Percentiles rank a stretch among this genome's conserved stretches.
These are phyloP conservation scores for Onychostruthus taczanowskii DNA, from an alignment of 2,113 vertebrate species.

Conservation along the genomic window DNA sequence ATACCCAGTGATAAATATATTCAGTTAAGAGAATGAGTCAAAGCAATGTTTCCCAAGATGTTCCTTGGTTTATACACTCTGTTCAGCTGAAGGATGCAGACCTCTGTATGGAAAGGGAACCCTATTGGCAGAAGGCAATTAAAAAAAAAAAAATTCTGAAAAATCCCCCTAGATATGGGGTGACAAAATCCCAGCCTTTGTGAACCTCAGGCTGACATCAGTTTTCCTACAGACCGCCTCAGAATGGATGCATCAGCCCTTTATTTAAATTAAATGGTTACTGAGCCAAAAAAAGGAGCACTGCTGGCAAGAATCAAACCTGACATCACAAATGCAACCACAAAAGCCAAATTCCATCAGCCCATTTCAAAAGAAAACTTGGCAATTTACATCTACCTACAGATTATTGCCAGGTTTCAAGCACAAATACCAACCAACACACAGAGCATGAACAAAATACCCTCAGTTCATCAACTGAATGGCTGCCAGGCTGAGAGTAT, in stretches of 20 bases:
- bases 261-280: neutral
- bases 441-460: neutral
- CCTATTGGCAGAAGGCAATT: neutral
- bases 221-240: neutral
- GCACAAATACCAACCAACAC: neutral
- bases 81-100: neutral
- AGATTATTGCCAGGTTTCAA: neutral
- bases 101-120: neutral
- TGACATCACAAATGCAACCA: neutral
- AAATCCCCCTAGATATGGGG: neutral
- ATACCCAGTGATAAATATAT: neutral
- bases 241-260: neutral
- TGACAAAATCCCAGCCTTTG: neutral
- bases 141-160: neutral
- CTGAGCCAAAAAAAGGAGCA: conserved; percentile 5
- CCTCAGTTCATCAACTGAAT: neutral
- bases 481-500: neutral
- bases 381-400: neutral
- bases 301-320: neutral
- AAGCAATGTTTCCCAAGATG: neutral
- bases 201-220: neutral
- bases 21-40: neutral
- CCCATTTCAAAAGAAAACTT: neutral
- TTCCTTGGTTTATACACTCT: neutral
- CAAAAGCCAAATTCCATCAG: neutral